Conservation (phyloP, 1,140 invertebrate species). For the Metaphire vulgaris region DNA sequence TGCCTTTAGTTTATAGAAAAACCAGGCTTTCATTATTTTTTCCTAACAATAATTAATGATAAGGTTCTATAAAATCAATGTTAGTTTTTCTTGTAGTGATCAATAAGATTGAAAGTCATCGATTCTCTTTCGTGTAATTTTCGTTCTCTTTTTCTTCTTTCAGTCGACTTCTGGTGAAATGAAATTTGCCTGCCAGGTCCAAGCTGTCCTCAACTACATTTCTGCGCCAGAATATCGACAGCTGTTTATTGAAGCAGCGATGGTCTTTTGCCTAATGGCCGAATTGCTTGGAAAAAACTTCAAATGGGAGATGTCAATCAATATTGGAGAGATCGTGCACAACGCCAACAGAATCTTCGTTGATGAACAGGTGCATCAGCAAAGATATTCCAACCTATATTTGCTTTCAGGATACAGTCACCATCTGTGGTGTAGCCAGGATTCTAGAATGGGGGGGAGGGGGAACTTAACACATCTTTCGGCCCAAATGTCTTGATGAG, state of each 20-base stretch:
- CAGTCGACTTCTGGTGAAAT: constrained; percentile 93
- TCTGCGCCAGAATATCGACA: constrained; percentile 97
- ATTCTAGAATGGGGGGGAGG: too few species aligned
- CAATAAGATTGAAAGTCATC: too few species aligned
- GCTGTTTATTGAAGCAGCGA: constrained; percentile 89
- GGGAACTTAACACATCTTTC: too few species aligned
- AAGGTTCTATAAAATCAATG: too few species aligned
- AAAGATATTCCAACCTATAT: too few species aligned
- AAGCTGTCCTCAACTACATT: constrained; percentile 92
- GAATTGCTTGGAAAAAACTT: constrained; percentile 55
- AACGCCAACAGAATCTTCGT: constrained; percentile 91
- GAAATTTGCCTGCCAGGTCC: constrained; percentile 95
- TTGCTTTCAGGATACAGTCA: too few species aligned
- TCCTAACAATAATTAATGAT: too few species aligned
- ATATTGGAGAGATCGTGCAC: constrained; percentile 85
- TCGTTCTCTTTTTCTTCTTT: neutral
- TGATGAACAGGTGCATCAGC: constrained; percentile 73
- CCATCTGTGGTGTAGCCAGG: too few species aligned
- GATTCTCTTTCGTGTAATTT: neutral
- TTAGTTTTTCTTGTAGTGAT: too few species aligned
- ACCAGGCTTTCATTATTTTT: too few species aligned
- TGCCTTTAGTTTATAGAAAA: too few species aligned
- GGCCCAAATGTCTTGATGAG: too few species aligned
- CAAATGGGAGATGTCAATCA: constrained; percentile 62
- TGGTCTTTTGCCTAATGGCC: constrained; percentile 82